Conservation (phyloP, 1,140 invertebrate species). For the Melipona quadrifasciata region DNA sequence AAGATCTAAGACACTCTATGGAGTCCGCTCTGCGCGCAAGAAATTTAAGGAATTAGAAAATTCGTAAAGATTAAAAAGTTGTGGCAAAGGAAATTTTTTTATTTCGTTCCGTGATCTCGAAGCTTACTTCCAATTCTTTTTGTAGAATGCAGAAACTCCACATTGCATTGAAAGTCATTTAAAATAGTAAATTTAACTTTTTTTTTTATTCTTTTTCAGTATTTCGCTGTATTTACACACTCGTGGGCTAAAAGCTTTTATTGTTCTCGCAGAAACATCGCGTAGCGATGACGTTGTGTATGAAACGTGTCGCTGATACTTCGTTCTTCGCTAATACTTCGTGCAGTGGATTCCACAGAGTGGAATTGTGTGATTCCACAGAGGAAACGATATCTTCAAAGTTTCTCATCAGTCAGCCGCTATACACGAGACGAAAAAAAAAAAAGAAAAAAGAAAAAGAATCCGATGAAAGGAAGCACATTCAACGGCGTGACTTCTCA, state of each 20-base stretch:
- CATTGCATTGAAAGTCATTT: not conserved
- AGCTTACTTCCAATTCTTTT: too few species aligned
- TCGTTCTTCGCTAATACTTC: too few species aligned
- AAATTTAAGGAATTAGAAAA: not conserved
- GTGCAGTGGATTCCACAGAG: not conserved
- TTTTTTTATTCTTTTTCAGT: too few species aligned
- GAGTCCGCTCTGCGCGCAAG: not conserved
- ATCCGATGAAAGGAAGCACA: not conserved
- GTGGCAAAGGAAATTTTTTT: not conserved
- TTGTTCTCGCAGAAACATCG: not conserved
- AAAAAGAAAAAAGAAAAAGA: not conserved
- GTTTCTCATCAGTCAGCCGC: conserved; percentile 17
- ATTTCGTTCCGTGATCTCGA: not conserved
- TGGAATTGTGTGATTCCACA: too few species aligned
- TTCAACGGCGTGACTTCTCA: conserved; percentile 30
- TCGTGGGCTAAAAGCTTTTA: not conserved
- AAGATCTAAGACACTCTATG: not conserved
- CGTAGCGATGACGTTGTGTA: not conserved
- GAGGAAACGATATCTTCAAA: not conserved
- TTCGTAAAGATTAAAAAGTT: not conserved
- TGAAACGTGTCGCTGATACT: not conserved
- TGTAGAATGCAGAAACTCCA: not conserved
- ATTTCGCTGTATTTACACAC: too few species aligned
- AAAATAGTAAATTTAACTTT: not conserved
- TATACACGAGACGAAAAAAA: not conserved